Evolutionary conservation across 2,888 invertebrate species (phyloP).

Genomic region (Chrysopilus asiliformis): DNA sequence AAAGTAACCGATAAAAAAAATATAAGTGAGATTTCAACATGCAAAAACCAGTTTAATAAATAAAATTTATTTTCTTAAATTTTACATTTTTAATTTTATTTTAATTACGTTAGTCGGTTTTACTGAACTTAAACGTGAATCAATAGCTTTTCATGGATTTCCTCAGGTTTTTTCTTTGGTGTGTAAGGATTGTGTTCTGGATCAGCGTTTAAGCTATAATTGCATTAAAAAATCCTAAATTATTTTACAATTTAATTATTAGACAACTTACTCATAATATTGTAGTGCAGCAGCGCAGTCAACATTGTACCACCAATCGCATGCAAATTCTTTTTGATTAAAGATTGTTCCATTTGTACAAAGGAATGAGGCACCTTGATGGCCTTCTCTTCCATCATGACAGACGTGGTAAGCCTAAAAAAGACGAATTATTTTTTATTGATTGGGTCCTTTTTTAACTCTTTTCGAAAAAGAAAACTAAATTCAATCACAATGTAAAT

Average conservation of each 20-base stretch:
- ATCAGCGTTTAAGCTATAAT: constrained; percentile 60
- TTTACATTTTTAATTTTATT: too few relatives aligned
- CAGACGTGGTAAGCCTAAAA: constrained; percentile 75
- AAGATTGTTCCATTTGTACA: constrained; percentile 80
- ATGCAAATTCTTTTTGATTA: constrained; percentile 72
- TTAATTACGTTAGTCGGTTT: too few relatives aligned
- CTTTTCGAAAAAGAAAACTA: constrained; percentile 10
- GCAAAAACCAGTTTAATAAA: too few relatives aligned
- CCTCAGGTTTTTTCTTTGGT: constrained; percentile 53
- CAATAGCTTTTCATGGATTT: constrained; percentile 30
- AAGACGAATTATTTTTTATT: too few relatives aligned
- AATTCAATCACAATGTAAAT: constrained; percentile 5
- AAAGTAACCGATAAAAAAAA: too few relatives aligned
- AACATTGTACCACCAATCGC: constrained; percentile 89
- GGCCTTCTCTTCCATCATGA: constrained; percentile 73
- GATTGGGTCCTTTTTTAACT: too few relatives aligned
- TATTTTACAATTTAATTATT: constrained; percentile 1
- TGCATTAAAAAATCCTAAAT: constrained; percentile 7
- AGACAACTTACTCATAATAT: constrained; percentile 48
- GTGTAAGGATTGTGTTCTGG: constrained; percentile 68
- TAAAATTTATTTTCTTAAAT: too few relatives aligned
- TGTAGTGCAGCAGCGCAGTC: constrained; percentile 62
- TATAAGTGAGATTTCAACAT: too few relatives aligned
- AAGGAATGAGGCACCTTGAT: constrained; percentile 69
- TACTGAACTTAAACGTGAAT: constrained; percentile 23